phyloP scores from a whole-genome alignment of 2,113 vertebrate species.

The Raphicerus campestris region DNA sequence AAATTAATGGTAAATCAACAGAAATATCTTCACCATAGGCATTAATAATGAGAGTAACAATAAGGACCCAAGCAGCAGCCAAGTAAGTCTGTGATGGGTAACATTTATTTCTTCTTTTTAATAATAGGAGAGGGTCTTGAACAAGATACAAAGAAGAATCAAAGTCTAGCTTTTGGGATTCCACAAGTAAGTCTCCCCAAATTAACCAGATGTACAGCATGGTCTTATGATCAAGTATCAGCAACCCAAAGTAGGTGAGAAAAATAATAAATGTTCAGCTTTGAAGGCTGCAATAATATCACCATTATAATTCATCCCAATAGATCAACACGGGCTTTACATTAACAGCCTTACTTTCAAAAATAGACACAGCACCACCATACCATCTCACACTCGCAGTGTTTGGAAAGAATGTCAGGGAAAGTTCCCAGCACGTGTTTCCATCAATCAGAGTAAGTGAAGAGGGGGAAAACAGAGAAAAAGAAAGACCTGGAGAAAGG shows the following conservation, averaged over 20 bases:
- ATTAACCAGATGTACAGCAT: slow-evolving; percentile 65
- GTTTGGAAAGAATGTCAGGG: slow-evolving; percentile 77
- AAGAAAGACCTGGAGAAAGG: background rate
- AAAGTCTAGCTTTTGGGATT: slow-evolving; percentile 40
- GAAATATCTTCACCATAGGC: background rate
- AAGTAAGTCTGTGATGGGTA: background rate
- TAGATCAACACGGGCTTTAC: slow-evolving; percentile 77
- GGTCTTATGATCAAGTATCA: slow-evolving; percentile 73
- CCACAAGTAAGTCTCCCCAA: slow-evolving; percentile 66
- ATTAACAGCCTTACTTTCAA: slow-evolving; percentile 79
- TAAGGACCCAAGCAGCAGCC: background rate
- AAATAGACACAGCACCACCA: slow-evolving; percentile 78
- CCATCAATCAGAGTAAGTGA: slow-evolving; percentile 74
- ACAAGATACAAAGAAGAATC: background rate
- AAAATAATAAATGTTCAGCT: slow-evolving; percentile 81
- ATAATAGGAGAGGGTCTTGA: background rate
- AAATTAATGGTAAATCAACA: slow-evolving; percentile 12
- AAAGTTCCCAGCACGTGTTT: slow-evolving; percentile 72
- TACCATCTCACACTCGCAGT: slow-evolving; percentile 75
- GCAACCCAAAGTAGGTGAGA: slow-evolving; percentile 79
- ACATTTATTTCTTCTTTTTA: background rate
- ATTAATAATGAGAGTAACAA: background rate
- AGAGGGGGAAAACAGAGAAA: background rate
- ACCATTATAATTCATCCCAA: slow-evolving; percentile 75
- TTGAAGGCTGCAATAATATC: slow-evolving; percentile 76